Evolutionary conservation across 1,140 invertebrate genomes (phyloP), one percentile per base, ranked within the genome.

Genomic region (Helicorthomorpha holstii): DNA sequence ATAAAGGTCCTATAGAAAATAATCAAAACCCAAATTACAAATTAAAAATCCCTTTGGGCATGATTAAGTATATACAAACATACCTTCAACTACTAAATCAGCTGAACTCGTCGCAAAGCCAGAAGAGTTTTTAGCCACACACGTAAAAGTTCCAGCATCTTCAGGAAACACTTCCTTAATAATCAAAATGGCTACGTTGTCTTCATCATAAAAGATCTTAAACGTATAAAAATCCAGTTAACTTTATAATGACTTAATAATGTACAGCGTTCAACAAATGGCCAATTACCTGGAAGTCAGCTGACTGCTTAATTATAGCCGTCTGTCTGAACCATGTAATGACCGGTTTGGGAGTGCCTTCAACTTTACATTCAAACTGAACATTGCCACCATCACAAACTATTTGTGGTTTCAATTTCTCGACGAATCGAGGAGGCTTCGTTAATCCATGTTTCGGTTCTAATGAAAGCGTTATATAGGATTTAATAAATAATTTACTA

Each of bases 81-180:
- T 58, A 64, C 65, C 63, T 69, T 93, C 85, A 0, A 95, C 85
- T 24, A 81, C 76, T 14, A 96, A 66, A 65, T 92, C 88, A 1
- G 91, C 89, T 3, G 88, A 87, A 60, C 83, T 88, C 0, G 87
- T 87, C 1, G 89, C 86, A 67, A 86, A 91, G 25, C 95, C 95
- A 41, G 85, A 85, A 2, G 83, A 75, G 65, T 98, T 98, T 64
- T 95, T 94, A 14, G 92, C 88, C 14, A 97, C 85, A 61, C 92
- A 94, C 0, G 91, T 96, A 66, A 95, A 98, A 44, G 82, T 84
- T 1, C 92, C 94, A 1, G 91, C 86, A 68, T 98, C 94, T 74
- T 98, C 93, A 0, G 91, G 88, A 67, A 92, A 94, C 1, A 95
- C 88, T 74, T 97, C 93, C 49, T 81, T 79, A 56, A 98, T 95